Evolutionary conservation across 1,140 invertebrate species (phyloP).

Genomic region (Popillia japonica): DNA sequence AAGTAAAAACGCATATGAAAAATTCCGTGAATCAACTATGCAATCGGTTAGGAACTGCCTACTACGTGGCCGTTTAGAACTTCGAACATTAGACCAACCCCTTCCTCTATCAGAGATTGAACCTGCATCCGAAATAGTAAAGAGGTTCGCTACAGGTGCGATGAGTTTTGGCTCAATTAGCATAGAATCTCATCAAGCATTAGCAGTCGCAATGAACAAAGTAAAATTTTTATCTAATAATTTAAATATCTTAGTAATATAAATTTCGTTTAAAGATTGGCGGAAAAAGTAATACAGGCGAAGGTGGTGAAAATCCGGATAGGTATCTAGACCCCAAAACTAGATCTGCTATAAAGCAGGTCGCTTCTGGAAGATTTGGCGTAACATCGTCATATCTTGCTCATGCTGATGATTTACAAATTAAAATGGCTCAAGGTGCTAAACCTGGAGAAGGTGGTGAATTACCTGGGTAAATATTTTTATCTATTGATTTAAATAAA

Average conservation of each 20-base stretch:
- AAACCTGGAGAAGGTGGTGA: slow-evolving; percentile 97
- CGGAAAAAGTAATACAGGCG: slow-evolving; percentile 97
- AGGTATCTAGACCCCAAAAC: slow-evolving; percentile 82
- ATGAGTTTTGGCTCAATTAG: slow-evolving; percentile 96
- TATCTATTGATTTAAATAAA: neutral
- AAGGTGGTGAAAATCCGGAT: slow-evolving; percentile 91
- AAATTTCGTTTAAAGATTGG: slow-evolving; percentile 70
- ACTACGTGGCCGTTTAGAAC: slow-evolving; percentile 89
- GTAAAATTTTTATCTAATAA: too few species aligned
- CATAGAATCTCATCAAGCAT: slow-evolving; percentile 91
- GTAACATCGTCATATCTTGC: slow-evolving; percentile 97
- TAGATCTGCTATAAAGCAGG: slow-evolving; percentile 87
- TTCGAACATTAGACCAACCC: slow-evolving; percentile 77
- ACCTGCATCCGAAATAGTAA: slow-evolving; percentile 93
- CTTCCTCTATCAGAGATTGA: slow-evolving; percentile 91
- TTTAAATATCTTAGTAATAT: slow-evolving; percentile 9
- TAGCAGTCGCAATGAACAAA: slow-evolving; percentile 97
- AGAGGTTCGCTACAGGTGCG: slow-evolving; percentile 81
- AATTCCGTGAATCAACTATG: slow-evolving; percentile 87
- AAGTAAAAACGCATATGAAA: slow-evolving; percentile 83
- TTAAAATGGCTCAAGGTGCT: slow-evolving; percentile 99
- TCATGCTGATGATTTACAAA: slow-evolving; percentile 95
- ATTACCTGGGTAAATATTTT: slow-evolving; percentile 81
- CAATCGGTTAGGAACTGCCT: slow-evolving; percentile 89
- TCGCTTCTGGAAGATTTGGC: slow-evolving; percentile 97